Conservation (phyloP, 2,888 invertebrate species). For the Phrixothrix hirtus region DNA sequence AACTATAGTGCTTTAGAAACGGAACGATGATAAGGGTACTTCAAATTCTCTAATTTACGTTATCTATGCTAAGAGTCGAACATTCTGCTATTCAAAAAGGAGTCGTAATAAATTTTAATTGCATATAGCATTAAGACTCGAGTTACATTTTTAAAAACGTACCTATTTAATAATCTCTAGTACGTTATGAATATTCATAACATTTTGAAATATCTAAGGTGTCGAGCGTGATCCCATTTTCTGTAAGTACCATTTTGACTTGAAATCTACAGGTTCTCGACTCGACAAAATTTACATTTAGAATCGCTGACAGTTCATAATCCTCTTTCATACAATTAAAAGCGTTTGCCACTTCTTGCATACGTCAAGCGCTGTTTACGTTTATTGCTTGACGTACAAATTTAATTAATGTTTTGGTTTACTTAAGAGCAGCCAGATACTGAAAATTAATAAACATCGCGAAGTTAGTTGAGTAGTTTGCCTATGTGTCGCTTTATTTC, state of each 20-base stretch:
- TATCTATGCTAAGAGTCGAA: conserved; percentile 8
- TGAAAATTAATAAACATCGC: conserved; percentile 28
- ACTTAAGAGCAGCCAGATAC: conserved; percentile 27
- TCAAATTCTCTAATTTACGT: conserved; percentile 1
- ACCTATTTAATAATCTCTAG: conserved; percentile 22
- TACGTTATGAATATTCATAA: conserved; percentile 41
- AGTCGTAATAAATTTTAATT: conserved; percentile 22
- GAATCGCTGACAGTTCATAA: conserved; percentile 39
- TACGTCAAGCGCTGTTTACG: conserved; percentile 37
- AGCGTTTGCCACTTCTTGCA: conserved; percentile 28
- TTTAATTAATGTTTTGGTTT: conserved; percentile 38
- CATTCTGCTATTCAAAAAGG: not conserved
- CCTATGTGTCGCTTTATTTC: conserved; percentile 15
- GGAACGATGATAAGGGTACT: too few relatives aligned
- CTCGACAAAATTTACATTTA: conserved; percentile 37
- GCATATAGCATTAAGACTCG: conserved; percentile 13
- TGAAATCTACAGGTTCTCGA: conserved; percentile 40
- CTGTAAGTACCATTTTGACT: conserved; percentile 37
- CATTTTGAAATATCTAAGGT: conserved; percentile 35
- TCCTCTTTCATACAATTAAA: conserved; percentile 36
- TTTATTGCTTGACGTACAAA: conserved; percentile 35
- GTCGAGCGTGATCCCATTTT: conserved; percentile 41
- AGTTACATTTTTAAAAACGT: conserved; percentile 6
- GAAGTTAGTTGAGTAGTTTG: conserved; percentile 18
- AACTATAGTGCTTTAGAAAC: not conserved